Conservation (phyloP, 2,113 vertebrate species). For the Sinosuthora webbiana region DNA sequence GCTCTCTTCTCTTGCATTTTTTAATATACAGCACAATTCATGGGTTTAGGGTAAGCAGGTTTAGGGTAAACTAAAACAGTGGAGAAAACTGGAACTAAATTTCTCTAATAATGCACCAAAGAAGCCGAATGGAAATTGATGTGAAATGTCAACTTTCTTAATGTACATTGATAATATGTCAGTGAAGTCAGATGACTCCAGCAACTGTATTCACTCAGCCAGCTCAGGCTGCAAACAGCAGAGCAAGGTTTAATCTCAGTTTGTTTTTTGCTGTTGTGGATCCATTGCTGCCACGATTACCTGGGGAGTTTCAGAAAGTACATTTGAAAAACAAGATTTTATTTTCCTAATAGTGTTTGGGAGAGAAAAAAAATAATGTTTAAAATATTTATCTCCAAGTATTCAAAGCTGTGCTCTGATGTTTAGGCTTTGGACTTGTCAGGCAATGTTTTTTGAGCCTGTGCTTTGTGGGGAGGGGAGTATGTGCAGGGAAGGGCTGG, state of each 20-base stretch:
- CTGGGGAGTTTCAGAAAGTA: not conserved
- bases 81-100: not conserved
- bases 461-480: not conserved
- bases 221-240: not conserved
- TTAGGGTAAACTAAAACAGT: not conserved
- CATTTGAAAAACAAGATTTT: not conserved
- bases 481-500: not conserved
- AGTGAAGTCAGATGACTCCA: constrained; percentile 42
- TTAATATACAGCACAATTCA: not conserved
- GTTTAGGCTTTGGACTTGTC: not conserved
- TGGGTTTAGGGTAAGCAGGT: not conserved
- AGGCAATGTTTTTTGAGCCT: not conserved
- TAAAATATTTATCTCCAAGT: not conserved
- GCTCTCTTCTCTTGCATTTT: not conserved
- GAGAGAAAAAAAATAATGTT: not conserved
- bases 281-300: not conserved
- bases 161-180: constrained; percentile 50
- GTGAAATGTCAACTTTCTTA: constrained; percentile 32
- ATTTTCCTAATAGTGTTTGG: not conserved
- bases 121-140: not conserved
- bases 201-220: constrained; percentile 4
- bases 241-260: not conserved
- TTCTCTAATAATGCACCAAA: not conserved
- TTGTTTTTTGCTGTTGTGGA: not conserved
- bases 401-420: not conserved